Evolutionary conservation across 2,113 vertebrate genomes (phyloP).

Genomic region (Python bivittatus): DNA sequence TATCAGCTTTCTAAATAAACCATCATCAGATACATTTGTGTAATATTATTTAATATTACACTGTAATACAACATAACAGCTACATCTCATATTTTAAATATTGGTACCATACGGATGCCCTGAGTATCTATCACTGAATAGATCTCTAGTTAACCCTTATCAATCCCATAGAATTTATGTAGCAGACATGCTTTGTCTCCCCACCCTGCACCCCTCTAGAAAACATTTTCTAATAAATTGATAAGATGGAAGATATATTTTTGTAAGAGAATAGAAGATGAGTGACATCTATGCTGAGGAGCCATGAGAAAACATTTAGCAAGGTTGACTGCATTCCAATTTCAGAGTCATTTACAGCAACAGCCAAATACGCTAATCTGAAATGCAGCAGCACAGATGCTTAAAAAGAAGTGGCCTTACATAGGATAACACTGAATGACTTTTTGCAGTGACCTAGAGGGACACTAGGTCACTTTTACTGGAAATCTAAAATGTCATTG

Average conservation of each 20-base stretch:
- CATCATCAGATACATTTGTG: background rate
- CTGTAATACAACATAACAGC: background rate
- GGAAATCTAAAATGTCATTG: conserved; percentile 19
- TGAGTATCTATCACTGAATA: background rate
- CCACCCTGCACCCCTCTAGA: background rate
- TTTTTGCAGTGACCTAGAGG: conserved; percentile 11
- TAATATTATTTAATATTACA: background rate
- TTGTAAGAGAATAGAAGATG: conserved; percentile 40
- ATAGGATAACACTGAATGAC: conserved; percentile 3
- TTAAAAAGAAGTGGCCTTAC: background rate
- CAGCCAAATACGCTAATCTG: conserved; percentile 21
- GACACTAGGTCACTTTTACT: conserved; percentile 6
- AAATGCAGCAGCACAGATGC: conserved; percentile 3
- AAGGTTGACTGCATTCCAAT: conserved; percentile 36
- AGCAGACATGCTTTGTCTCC: background rate
- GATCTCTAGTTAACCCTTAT: conserved; percentile 25
- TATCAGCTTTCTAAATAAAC: background rate
- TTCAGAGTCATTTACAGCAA: conserved; percentile 26
- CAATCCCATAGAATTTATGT: conserved; percentile 23
- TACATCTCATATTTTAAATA: conserved; percentile 1
- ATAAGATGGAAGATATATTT: conserved; percentile 40
- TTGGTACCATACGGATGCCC: conserved; percentile 3
- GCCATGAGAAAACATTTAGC: conserved; percentile 35
- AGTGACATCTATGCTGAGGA: background rate
- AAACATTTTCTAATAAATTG: conserved; percentile 33